Conservation (phyloP, 30 jellyfish, hydroid and myxozoan species). For the Mastigias papua region DNA sequence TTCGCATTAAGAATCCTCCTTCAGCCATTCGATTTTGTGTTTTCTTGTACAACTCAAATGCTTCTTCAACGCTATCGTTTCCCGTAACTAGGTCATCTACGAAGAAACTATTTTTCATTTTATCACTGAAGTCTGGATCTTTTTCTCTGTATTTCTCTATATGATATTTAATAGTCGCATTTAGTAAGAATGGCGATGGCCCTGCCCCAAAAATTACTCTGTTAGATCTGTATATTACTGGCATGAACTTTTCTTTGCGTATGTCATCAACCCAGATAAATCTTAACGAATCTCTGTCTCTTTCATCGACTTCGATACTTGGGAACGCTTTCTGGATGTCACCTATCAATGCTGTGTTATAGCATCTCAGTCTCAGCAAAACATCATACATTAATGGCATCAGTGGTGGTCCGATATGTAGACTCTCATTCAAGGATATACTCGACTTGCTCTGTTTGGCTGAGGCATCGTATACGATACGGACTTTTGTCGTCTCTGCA, state of each 20-base stretch:
- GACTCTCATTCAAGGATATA: conserved; percentile 22
- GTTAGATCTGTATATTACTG: neutral
- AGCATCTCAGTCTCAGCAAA: conserved; percentile 8
- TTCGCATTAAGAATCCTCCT: conserved; percentile 37
- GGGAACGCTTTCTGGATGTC: conserved; percentile 27
- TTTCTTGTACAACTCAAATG: conserved; percentile 45
- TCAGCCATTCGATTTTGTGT: conserved; percentile 39
- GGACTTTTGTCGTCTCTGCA: conserved; percentile 29
- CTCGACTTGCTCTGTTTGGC: conserved; percentile 13
- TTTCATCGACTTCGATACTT: conserved; percentile 16
- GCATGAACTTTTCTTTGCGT: neutral
- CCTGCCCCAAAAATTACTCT: conserved; percentile 48
- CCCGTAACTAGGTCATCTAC: conserved; percentile 68
- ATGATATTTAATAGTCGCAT: conserved; percentile 6
- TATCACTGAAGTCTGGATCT: conserved; percentile 5
- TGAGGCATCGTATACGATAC: conserved; percentile 22
- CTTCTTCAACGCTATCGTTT: neutral
- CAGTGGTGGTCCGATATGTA: conserved; percentile 30
- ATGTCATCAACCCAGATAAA: conserved; percentile 1
- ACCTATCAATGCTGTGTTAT: conserved; percentile 20
- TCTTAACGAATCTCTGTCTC: conserved; percentile 25
- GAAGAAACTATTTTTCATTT: neutral
- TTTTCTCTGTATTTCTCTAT: neutral
- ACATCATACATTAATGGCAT: conserved; percentile 20
- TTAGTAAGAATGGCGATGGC: conserved; percentile 35